These are phyloP conservation scores for Cavia porcellus DNA, from an alignment of 2,113 vertebrate genomes.

Conservation along the genomic window DNA sequence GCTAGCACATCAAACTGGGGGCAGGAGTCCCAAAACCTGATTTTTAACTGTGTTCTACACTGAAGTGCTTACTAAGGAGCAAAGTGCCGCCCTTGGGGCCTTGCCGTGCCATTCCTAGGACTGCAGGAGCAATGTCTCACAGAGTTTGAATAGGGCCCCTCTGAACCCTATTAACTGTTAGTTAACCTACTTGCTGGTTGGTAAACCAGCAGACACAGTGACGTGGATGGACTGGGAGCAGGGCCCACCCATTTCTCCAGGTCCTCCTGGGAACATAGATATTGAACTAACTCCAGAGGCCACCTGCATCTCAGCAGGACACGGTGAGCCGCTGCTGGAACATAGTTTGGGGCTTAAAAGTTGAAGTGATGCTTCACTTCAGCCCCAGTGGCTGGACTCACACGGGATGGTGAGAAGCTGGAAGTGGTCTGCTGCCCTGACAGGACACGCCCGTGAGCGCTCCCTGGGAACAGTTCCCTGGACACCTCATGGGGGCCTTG, in stretches of 20 bases:
- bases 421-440: neutral
- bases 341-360: fast-evolving
- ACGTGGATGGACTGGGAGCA: fast-evolving
- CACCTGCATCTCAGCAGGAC: neutral
- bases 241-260: neutral
- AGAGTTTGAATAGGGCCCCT: neutral
- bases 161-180: neutral
- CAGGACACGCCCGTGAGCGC: neutral
- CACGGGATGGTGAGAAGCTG: neutral
- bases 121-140: neutral
- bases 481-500: neutral
- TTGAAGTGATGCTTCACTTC: neutral
- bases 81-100: neutral
- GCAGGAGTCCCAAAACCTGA: neutral
- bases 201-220: neutral
- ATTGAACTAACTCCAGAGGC: neutral
- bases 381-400: neutral
- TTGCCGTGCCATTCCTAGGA: fast-evolving
- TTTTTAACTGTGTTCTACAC: neutral
- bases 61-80: neutral
- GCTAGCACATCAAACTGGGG: neutral
- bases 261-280: neutral
- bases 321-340: neutral
- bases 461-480: fast-evolving
- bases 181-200: neutral